Evolutionary conservation across 2,888 invertebrate species (phyloP).

Genomic region (Thyatira batis): DNA sequence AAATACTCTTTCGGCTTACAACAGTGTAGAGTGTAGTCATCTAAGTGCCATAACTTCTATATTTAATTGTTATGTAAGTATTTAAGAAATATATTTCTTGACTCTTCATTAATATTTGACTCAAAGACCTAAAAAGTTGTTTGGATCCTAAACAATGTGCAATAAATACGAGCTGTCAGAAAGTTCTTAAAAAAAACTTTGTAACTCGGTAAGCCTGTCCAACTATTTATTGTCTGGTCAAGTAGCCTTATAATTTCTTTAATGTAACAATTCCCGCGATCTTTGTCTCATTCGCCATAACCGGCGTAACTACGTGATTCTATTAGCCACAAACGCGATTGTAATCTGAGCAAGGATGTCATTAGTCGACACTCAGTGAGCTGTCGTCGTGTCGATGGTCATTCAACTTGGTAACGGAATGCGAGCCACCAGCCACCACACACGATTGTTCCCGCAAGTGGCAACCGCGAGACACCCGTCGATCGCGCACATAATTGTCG

Average conservation of each 20-base stretch:
- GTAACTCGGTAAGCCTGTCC: too few relatives aligned
- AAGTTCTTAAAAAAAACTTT: too few relatives aligned
- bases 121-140: too few relatives aligned
- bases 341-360: slow-evolving; percentile 11
- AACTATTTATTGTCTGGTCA: not conserved
- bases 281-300: not conserved
- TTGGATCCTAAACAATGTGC: too few relatives aligned
- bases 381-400: slow-evolving; percentile 41
- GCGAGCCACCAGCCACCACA: slow-evolving; percentile 24
- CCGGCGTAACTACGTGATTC: not conserved
- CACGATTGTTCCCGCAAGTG: slow-evolving; percentile 16
- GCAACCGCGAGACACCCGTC: slow-evolving; percentile 13
- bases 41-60: too few relatives aligned
- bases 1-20: too few relatives aligned
- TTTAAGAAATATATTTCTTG: too few relatives aligned
- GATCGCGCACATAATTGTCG: slow-evolving; percentile 32
- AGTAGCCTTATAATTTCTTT: not conserved
- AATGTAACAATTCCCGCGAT: not conserved
- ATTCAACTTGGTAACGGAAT: slow-evolving; percentile 49
- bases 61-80: too few relatives aligned
- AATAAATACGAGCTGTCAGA: too few relatives aligned
- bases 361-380: slow-evolving; percentile 8
- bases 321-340: not conserved
- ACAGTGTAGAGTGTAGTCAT: too few relatives aligned
- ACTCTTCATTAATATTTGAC: too few relatives aligned